Evolutionary conservation across 2,888 invertebrate genomes (phyloP), one percentile per base, ranked within the genome.

Genomic region (Harpalus rubripes): DNA sequence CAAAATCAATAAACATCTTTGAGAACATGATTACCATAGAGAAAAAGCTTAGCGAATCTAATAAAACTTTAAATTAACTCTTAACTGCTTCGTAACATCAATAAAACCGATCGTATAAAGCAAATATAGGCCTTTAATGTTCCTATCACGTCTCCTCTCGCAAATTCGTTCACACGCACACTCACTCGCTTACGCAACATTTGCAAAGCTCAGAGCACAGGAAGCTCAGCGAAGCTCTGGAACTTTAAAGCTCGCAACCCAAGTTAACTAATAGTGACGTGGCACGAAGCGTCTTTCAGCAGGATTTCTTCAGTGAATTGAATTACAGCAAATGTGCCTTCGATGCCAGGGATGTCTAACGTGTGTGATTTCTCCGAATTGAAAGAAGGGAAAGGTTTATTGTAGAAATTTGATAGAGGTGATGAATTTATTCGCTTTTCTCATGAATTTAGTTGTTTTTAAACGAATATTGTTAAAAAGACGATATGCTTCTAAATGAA

Each of bases 41-140:
- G 15, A 16, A 81, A 81, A 80, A 52, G 32, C 18, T 74, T 58
- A 12, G 18, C 41, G 61, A 74, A 61, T 61, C 83, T 76, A 83
- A 83, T 83, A 83, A 83, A 83, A 83, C 61, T 83, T 83, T 76
- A 83, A 76, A 83, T 83, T 83, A 83, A 83, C 83, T 61, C 63
- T 83, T 74, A 83, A 83, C 83, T 76, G 58, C 61, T 74, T 76
- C 15, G n/a, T 8, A 61, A 83, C 83, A 74, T 74, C 74, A 76
- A 83, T 83, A 83, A 83, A 83, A 59, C 76, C 32, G 83, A 61
- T 76, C 59, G 76, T 83, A 83, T 83, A 76, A 83, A 76, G 74
- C 74, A 83, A 83, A 83, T 83, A 72, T 74, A 76, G 58, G 61
- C 83, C 68, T 68, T 82, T 56, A 82, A 82, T 58, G 68, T 82